These are phyloP conservation scores for Apodemia duryi DNA, from an alignment of 2,888 invertebrate genomes.

Conservation along the genomic window DNA sequence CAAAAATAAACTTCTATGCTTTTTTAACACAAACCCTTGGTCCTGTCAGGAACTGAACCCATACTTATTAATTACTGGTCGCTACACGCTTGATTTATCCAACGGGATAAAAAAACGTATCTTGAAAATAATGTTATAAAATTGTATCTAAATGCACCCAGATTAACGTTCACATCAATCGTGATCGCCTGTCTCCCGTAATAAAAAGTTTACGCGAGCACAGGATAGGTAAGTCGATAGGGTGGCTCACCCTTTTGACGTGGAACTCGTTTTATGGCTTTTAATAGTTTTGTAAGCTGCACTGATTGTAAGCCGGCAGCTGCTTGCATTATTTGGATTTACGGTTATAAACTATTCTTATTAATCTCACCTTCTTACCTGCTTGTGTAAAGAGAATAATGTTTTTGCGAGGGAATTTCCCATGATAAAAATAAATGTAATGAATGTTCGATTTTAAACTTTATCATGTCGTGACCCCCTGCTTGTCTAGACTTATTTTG, in stretches of 20 bases:
- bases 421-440: neutral
- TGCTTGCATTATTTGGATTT: conserved; percentile 54
- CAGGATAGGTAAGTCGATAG: conserved; percentile 63
- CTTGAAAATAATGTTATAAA: neutral
- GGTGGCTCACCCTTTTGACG: conserved; percentile 70
- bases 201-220: conserved; percentile 65
- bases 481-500: too few species aligned
- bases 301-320: conserved; percentile 72
- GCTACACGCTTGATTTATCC: too few species aligned
- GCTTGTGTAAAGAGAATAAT: neutral
- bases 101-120: too few species aligned
- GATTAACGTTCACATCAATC: conserved; percentile 45
- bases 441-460: too few species aligned
- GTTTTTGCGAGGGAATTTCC: neutral
- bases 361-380: conserved; percentile 30
- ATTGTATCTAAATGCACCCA: neutral
- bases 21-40: too few species aligned
- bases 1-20: too few species aligned
- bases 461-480: too few species aligned
- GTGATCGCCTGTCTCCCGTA: conserved; percentile 60
- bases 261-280: conserved; percentile 75
- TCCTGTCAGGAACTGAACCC: too few species aligned
- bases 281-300: conserved; percentile 76
- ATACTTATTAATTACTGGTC: too few species aligned
- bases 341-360: conserved; percentile 52